These are phyloP conservation scores for Drosophila meridiana DNA, from an alignment of 2,888 invertebrate genomes.

Conservation along the genomic window DNA sequence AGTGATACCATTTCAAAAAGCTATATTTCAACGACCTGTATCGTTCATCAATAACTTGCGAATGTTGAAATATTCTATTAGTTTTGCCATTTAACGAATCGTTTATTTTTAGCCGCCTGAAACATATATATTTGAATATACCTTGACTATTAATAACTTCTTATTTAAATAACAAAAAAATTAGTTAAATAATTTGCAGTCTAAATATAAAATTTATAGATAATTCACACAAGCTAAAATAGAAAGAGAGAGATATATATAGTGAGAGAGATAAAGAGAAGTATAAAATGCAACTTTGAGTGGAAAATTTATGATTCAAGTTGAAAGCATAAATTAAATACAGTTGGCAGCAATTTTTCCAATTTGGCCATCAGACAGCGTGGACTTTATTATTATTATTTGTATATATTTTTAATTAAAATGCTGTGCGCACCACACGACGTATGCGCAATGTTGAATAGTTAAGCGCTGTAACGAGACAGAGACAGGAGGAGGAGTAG, in stretches of 20 bases:
- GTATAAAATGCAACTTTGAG: slow-evolving; percentile 4
- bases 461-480: slow-evolving; percentile 9
- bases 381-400: slow-evolving; percentile 15
- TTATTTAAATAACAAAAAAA: not conserved
- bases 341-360: slow-evolving; percentile 37
- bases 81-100: not conserved
- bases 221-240: not conserved
- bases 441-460: slow-evolving; percentile 58
- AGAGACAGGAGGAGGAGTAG: not conserved
- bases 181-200: not conserved
- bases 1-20: not conserved
- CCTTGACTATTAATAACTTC: not conserved
- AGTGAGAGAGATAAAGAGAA: not conserved
- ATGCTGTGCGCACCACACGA: slow-evolving; percentile 48
- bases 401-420: slow-evolving; percentile 40
- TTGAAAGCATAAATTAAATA: slow-evolving; percentile 46
- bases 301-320: slow-evolving; percentile 38
- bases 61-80: not conserved
- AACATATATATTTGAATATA: not conserved
- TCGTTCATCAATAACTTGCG: not conserved
- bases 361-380: slow-evolving; percentile 39
- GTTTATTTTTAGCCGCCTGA: not conserved
- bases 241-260: no score
- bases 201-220: not conserved
- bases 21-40: not conserved